A percentile compares a stretch with the other conserved stretches of the same genome.
Evolutionary conservation across 2,113 vertebrate species (phyloP).

Genomic region (Nothoprocta perdicaria): DNA sequence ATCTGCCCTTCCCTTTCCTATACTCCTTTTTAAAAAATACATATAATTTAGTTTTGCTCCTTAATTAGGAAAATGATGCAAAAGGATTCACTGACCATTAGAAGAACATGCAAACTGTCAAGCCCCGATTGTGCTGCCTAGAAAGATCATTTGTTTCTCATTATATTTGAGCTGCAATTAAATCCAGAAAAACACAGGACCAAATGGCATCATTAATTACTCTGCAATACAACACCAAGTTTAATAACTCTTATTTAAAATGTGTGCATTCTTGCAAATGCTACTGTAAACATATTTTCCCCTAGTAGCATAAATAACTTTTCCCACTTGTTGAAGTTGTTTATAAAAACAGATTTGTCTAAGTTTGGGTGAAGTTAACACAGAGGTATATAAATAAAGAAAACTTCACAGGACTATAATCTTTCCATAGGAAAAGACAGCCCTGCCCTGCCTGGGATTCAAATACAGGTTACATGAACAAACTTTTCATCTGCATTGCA

Average conservation of each 20-base stretch:
- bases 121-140: not conserved
- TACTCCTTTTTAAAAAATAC: not conserved
- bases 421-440: not conserved
- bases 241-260: not conserved
- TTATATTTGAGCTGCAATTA: conserved; percentile 8
- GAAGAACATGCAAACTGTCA: not conserved
- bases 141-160: not conserved
- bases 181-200: not conserved
- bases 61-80: conserved; percentile 34
- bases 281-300: not conserved
- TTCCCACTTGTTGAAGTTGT: not conserved
- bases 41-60: not conserved
- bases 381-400: not conserved
- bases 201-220: not conserved
- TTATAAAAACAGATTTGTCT: not conserved
- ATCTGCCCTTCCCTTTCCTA: not conserved
- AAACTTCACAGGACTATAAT: not conserved
- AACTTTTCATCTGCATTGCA: not conserved
- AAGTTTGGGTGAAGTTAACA: not conserved
- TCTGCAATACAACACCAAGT: not conserved
- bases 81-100: not conserved
- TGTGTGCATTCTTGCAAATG: not conserved
- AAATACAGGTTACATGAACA: not conserved
- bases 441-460: not conserved
- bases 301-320: not conserved